These are phyloP conservation scores for Drosophila ficusphila DNA, from an alignment of 1,140 invertebrate genomes.

Conservation along the genomic window DNA sequence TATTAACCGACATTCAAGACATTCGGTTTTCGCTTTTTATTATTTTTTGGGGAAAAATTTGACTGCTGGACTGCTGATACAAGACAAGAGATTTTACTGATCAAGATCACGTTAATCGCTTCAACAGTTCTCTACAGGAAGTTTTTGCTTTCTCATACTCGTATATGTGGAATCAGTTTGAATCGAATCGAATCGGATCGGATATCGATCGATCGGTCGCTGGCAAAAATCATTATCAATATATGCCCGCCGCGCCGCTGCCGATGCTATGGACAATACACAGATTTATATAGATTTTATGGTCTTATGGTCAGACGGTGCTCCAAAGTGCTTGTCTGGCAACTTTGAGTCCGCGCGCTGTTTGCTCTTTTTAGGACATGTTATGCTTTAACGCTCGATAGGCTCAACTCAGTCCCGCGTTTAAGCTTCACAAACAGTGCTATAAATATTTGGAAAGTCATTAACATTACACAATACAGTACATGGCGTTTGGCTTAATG, in stretches of 20 bases:
- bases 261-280: conserved; percentile 43
- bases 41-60: conserved; percentile 59
- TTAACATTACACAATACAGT: conserved; percentile 74
- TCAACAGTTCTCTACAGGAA: conserved; percentile 34
- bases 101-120: conserved; percentile 39
- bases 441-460: conserved; percentile 80
- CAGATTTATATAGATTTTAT: conserved; percentile 46
- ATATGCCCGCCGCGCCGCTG: conserved; percentile 37
- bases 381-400: conserved; percentile 56
- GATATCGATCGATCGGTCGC: conserved; percentile 33
- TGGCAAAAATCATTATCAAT: conserved; percentile 65
- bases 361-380: conserved; percentile 40
- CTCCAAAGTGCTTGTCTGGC: conserved; percentile 56
- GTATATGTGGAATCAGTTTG: not conserved
- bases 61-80: conserved; percentile 39
- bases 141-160: conserved; percentile 22
- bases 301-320: conserved; percentile 38
- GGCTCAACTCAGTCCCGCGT: conserved; percentile 65
- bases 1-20: conserved; percentile 16
- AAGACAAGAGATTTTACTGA: conserved; percentile 39
- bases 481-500: conserved; percentile 45
- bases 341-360: conserved; percentile 58
- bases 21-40: too few relatives aligned
- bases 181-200: conserved; percentile 1
- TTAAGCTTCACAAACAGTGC: conserved; percentile 76